A percentile compares a stretch with the other conserved stretches of the same genome.
Evolutionary conservation across 2,888 invertebrate species (phyloP).

Genomic region (Drosophila pseudotakahashii): DNA sequence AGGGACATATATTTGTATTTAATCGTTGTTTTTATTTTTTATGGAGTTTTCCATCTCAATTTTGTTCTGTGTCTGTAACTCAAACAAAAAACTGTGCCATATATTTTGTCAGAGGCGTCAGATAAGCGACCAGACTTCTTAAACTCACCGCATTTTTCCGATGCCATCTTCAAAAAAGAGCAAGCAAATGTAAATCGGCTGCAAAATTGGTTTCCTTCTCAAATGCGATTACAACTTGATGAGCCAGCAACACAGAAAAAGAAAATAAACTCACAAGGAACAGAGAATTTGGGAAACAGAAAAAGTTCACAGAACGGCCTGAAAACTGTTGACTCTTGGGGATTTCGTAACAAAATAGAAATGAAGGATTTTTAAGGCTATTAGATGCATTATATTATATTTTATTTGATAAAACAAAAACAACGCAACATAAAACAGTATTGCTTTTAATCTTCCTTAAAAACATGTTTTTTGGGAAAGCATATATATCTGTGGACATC

Average conservation of each 20-base stretch:
- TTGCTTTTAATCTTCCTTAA: too few relatives aligned
- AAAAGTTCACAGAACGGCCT: too few relatives aligned
- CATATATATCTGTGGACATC: too few relatives aligned
- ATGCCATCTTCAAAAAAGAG: conserved; percentile 37
- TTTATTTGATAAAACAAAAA: neutral
- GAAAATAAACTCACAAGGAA: neutral
- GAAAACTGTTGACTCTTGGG: too few relatives aligned
- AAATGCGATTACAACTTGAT: conserved; percentile 74
- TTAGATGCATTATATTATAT: too few relatives aligned
- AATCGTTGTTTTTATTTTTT: too few relatives aligned
- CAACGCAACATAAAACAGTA: neutral
- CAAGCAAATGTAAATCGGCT: conserved; percentile 69
- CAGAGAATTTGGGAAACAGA: neutral
- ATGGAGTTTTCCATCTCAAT: neutral
- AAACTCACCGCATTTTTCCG: conserved; percentile 4
- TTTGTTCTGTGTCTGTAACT: conserved; percentile 31
- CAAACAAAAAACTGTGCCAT: conserved; percentile 68
- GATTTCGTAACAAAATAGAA: too few relatives aligned
- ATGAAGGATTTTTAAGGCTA: too few relatives aligned
- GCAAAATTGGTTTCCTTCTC: conserved; percentile 69
- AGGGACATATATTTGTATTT: too few relatives aligned
- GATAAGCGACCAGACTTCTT: conserved; percentile 62
- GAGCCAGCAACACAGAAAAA: conserved; percentile 51
- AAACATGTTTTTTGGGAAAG: too few relatives aligned
- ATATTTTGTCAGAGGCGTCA: conserved; percentile 80